Evolutionary conservation across 2,797 vertebrate species (phyloP).

Genomic region (Echiichthys vipera): DNA sequence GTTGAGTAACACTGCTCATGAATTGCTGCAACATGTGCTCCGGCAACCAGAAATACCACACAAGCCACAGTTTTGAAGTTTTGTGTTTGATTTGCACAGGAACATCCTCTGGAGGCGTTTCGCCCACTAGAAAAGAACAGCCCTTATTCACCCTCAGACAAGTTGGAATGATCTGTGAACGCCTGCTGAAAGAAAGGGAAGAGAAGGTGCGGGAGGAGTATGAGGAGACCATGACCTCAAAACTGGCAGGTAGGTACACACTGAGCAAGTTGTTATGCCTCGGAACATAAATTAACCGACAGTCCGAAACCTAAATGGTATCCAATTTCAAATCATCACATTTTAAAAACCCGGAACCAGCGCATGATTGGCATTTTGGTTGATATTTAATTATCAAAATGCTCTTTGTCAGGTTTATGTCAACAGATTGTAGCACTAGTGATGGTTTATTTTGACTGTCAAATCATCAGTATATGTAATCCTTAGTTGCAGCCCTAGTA

Average conservation of each 20-base stretch:
- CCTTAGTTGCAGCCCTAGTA: too few relatives aligned
- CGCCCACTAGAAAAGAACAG: conserved; percentile 96
- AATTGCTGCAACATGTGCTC: not conserved
- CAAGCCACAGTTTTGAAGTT: not conserved
- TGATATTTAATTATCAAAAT: fast-evolving
- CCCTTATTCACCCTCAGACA: conserved; percentile 97
- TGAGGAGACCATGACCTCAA: conserved; percentile 97
- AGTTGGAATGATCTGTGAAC: conserved; percentile 99
- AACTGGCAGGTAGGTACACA: conserved; percentile 92
- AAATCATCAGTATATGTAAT: not conserved
- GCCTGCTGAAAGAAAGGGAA: conserved; percentile 97
- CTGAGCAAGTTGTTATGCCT: not conserved
- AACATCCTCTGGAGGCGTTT: conserved; percentile 88
- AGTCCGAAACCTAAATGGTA: not conserved
- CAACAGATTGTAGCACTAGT: not conserved
- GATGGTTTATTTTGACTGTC: not conserved
- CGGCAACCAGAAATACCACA: not conserved
- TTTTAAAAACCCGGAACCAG: not conserved
- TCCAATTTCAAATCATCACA: not conserved
- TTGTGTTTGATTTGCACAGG: conserved; percentile 55
- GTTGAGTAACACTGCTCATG: not conserved
- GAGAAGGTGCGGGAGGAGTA: conserved; percentile 98
- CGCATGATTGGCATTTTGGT: not conserved
- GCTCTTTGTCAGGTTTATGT: not conserved
- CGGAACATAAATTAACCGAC: not conserved